These are phyloP conservation scores for Cataglyphis hispanica DNA, from an alignment of 1,140 invertebrate genomes.

Conservation along the genomic window DNA sequence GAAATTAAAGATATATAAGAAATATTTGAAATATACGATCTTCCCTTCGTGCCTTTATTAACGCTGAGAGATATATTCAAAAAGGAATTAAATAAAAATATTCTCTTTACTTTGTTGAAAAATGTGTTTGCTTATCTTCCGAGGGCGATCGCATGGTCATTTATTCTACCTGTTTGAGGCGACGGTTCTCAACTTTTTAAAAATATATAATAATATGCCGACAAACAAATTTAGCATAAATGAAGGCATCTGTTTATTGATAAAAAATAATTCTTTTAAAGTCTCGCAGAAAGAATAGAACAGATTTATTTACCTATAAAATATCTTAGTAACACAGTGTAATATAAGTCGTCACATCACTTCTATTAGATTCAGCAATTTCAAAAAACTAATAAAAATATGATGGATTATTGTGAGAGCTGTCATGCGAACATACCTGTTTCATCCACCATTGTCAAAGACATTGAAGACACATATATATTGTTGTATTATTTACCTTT, in stretches of 20 bases:
- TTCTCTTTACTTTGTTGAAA: conserved; percentile 48
- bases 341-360: neutral
- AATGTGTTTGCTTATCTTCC: conserved; percentile 53
- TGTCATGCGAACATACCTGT: conserved; percentile 6
- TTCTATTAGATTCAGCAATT: neutral
- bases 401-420: conserved; percentile 25
- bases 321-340: neutral
- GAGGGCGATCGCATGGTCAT: conserved; percentile 43
- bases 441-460: neutral
- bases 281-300: neutral
- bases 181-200: conserved; percentile 53
- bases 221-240: neutral
- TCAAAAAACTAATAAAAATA: neutral
- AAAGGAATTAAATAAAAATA: conserved; percentile 49
- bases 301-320: conserved; percentile 5
- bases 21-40: conserved; percentile 11
- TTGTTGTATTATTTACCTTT: conserved; percentile 5
- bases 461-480: neutral
- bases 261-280: conserved; percentile 9
- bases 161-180: conserved; percentile 52
- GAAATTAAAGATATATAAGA: neutral
- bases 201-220: conserved; percentile 6
- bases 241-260: neutral
- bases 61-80: conserved; percentile 30
- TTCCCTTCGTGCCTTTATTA: conserved; percentile 23